Conservation (phyloP, 2,888 invertebrate species). For the Itoplectis maculator region DNA sequence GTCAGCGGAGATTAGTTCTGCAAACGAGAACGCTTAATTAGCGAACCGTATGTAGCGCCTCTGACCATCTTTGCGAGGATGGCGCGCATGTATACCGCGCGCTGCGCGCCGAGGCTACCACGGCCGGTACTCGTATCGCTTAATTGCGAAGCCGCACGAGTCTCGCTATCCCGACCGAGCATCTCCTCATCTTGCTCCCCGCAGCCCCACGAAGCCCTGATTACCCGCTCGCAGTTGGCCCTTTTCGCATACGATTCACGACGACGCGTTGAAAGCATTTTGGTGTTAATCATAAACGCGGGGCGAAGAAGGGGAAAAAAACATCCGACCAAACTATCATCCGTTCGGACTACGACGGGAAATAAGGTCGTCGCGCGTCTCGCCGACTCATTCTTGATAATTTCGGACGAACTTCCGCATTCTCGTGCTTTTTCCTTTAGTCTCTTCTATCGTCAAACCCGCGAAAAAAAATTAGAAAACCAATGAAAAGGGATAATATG, state of each 20-base stretch:
- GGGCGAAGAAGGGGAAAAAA: too few relatives aligned
- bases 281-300: background rate
- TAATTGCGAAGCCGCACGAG: constrained; percentile 62
- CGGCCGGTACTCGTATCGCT: constrained; percentile 19
- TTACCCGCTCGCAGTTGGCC: background rate
- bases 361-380: background rate
- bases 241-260: background rate
- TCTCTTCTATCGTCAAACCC: too few relatives aligned
- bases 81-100: constrained; percentile 3
- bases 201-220: background rate
- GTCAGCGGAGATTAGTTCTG: constrained; percentile 35
- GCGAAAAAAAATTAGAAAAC: too few relatives aligned
- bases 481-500: background rate
- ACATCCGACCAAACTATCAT: background rate
- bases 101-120: background rate
- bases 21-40: constrained; percentile 55
- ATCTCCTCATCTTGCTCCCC: background rate
- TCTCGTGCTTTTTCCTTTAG: too few relatives aligned
- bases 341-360: background rate
- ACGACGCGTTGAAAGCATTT: background rate
- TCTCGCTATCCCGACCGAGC: constrained; percentile 29
- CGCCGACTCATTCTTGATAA: background rate
- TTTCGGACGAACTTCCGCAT: background rate
- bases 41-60: constrained; percentile 49
- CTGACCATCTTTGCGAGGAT: constrained; percentile 52